Conservation (phyloP, 1,140 invertebrate genomes). For the Hestina assimilis region DNA sequence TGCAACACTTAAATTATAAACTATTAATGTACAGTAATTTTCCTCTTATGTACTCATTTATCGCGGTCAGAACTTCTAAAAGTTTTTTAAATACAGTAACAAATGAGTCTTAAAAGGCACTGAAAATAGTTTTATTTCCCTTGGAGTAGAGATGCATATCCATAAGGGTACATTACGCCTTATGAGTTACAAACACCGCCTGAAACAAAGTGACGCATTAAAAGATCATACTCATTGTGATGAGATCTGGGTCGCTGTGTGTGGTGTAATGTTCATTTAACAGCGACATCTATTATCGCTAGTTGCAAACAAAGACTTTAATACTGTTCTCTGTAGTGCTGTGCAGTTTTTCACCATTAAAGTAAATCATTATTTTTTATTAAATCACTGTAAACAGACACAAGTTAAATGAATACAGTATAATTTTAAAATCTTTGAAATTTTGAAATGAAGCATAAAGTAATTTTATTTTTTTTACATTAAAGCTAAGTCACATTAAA, state of each 20-base stretch:
- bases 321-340: too few relatives aligned
- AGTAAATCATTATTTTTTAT: too few relatives aligned
- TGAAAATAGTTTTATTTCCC: conserved; percentile 21
- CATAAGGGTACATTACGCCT: conserved; percentile 38
- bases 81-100: conserved; percentile 6
- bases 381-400: too few relatives aligned
- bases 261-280: conserved; percentile 8
- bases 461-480: too few relatives aligned
- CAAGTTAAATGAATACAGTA: too few relatives aligned
- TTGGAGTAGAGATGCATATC: conserved; percentile 28
- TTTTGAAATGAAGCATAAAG: too few relatives aligned
- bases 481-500: neutral
- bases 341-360: too few relatives aligned
- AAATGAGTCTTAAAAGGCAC: conserved; percentile 17
- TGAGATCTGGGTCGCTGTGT: conserved; percentile 41
- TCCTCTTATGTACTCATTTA: neutral
- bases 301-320: neutral
- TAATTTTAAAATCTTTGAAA: too few relatives aligned
- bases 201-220: conserved; percentile 49
- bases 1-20: neutral
- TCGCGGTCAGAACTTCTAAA: neutral
- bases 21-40: neutral
- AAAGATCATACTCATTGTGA: conserved; percentile 53
- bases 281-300: neutral
- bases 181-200: conserved; percentile 27